A percentile compares a stretch with the other conserved stretches of the same genome.
Evolutionary conservation across 2,888 invertebrate genomes (phyloP).

Genomic region (Ornithoptera alexandrae): DNA sequence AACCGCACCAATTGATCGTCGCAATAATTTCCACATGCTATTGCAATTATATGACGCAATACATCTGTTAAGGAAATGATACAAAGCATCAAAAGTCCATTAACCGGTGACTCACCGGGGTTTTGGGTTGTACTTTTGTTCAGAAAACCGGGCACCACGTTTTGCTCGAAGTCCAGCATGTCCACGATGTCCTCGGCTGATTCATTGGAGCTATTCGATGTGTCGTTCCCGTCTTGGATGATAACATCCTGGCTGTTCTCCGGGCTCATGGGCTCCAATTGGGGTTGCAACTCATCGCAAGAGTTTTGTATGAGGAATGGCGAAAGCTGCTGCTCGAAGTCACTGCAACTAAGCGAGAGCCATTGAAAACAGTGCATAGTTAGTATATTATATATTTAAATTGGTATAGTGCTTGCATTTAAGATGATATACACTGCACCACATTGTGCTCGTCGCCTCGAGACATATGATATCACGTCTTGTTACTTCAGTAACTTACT

Average conservation of each 20-base stretch:
- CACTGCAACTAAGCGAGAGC: conserved; percentile 46
- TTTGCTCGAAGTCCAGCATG: conserved; percentile 67
- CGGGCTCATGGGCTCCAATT: conserved; percentile 56
- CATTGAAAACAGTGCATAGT: neutral
- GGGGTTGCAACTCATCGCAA: conserved; percentile 54
- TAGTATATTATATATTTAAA: neutral
- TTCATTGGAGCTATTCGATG: conserved; percentile 52
- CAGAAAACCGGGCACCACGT: conserved; percentile 70
- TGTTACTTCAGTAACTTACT: too few relatives aligned
- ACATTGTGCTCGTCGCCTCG: too few relatives aligned
- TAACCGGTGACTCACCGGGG: conserved; percentile 43
- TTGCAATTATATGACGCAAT: neutral
- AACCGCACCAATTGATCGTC: neutral
- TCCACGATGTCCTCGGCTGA: conserved; percentile 58
- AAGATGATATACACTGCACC: too few relatives aligned
- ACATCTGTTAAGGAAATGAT: neutral
- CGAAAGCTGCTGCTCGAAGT: conserved; percentile 80
- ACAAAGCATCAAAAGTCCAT: neutral
- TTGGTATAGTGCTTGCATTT: too few relatives aligned
- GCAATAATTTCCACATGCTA: neutral
- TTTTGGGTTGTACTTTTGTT: conserved; percentile 72
- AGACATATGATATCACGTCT: too few relatives aligned
- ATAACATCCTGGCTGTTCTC: conserved; percentile 57
- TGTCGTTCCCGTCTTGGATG: conserved; percentile 57
- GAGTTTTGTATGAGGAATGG: conserved; percentile 76